These are phyloP conservation scores for Capricornis sumatraensis DNA, from an alignment of 2,113 vertebrate genomes.

Conservation along the genomic window DNA sequence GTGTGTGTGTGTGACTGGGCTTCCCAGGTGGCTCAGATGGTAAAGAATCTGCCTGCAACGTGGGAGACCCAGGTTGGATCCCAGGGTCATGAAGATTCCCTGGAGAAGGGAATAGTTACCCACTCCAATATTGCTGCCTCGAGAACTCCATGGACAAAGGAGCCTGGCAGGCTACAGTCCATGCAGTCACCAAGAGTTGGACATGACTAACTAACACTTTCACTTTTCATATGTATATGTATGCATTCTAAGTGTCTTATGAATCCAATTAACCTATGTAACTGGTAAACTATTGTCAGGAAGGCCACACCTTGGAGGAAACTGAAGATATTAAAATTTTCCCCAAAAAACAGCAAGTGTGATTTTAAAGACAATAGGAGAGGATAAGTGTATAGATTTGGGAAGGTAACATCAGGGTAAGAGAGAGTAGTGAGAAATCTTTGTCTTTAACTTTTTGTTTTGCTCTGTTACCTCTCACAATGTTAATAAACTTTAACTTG, in stretches of 20 bases:
- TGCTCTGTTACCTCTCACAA: background rate
- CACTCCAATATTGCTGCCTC: background rate
- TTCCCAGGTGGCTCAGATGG: background rate
- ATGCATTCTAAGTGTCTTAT: background rate
- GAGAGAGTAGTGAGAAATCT: background rate
- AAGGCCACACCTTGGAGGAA: background rate
- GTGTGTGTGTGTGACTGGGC: background rate
- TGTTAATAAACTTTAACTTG: slow-evolving; percentile 18
- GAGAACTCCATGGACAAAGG: background rate
- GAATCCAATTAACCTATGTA: background rate
- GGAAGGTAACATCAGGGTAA: slow-evolving; percentile 13
- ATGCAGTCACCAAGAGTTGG: background rate
- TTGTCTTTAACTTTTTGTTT: slow-evolving; percentile 14
- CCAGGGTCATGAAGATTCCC: background rate
- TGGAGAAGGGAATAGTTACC: background rate
- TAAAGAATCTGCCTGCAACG: background rate
- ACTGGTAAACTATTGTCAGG: background rate
- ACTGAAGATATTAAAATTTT: background rate
- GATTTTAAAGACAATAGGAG: background rate
- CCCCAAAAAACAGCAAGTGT: background rate
- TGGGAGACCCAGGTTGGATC: background rate
- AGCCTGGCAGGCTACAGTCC: background rate
- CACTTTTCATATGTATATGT: background rate
- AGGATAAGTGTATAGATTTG: background rate
- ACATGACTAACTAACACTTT: background rate